These are phyloP conservation scores for Cryptus armator DNA, from an alignment of 2,888 invertebrate species.

Conservation along the genomic window DNA sequence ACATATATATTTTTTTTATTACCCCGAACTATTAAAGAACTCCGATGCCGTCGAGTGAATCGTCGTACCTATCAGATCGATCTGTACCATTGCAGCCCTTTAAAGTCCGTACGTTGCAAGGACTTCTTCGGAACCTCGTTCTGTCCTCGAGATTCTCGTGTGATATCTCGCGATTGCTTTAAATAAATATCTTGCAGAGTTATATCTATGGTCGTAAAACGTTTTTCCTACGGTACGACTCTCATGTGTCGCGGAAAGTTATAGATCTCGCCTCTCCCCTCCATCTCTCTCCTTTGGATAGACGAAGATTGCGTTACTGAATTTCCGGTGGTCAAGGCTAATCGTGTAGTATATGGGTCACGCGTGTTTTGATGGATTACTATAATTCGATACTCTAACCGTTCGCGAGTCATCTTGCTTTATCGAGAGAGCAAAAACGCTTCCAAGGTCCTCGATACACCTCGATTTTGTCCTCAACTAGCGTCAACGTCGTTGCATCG, in stretches of 20 bases:
- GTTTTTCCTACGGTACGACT: background rate
- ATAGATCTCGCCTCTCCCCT: background rate
- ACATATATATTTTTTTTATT: too few species aligned
- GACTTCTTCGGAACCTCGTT: background rate
- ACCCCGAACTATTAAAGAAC: too few species aligned
- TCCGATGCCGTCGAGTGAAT: background rate
- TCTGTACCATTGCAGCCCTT: background rate
- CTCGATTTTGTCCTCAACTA: background rate
- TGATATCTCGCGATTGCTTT: background rate
- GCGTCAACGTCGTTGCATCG: slow-evolving; percentile 3
- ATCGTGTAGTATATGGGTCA: slow-evolving; percentile 54
- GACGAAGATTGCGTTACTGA: slow-evolving; percentile 41
- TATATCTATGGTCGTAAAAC: background rate
- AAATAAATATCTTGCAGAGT: slow-evolving; percentile 19
- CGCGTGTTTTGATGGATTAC: slow-evolving; percentile 57
- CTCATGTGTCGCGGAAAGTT: background rate
- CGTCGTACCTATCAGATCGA: background rate
- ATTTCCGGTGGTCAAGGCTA: slow-evolving; percentile 54
- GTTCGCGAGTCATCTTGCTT: slow-evolving; percentile 10
- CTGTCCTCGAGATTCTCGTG: background rate
- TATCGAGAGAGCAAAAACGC: slow-evolving; percentile 16
- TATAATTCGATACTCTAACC: slow-evolving; percentile 53
- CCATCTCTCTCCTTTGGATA: background rate
- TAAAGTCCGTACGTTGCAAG: background rate
- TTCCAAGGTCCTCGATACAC: slow-evolving; percentile 32